A percentile compares a stretch with the other conserved stretches of the same genome.
Conservation (phyloP, 2,797 vertebrate species). For the Tympanoctomys barrerae region DNA sequence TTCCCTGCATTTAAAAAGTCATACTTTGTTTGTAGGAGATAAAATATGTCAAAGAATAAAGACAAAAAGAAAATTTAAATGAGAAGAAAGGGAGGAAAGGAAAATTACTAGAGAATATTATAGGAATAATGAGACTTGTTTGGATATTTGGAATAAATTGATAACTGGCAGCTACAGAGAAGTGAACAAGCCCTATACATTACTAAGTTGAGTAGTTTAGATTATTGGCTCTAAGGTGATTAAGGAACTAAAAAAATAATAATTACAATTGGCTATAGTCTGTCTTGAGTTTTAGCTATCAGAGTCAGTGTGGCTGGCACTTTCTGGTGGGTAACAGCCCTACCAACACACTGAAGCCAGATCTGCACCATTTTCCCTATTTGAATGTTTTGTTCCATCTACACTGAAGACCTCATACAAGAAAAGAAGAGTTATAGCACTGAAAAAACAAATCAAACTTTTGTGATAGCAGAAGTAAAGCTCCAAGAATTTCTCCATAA, state of each 20-base stretch:
- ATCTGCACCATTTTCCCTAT: not conserved
- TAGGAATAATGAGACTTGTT: not conserved
- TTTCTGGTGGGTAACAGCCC: not conserved
- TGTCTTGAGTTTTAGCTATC: not conserved
- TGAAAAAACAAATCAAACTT: not conserved
- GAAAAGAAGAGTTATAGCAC: not conserved
- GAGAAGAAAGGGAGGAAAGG: not conserved
- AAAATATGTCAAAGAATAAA: not conserved
- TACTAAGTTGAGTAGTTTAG: not conserved
- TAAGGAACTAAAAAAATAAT: not conserved
- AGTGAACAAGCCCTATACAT: not conserved
- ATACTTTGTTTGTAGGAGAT: not conserved
- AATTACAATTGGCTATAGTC: not conserved
- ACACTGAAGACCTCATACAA: not conserved
- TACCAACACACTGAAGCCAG: not conserved
- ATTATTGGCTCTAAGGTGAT: not conserved
- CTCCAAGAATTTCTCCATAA: not conserved
- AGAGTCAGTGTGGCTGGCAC: not conserved
- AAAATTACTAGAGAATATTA: not conserved
- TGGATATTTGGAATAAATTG: not conserved
- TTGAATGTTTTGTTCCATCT: not conserved
- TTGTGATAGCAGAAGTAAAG: not conserved
- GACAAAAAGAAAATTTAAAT: not conserved
- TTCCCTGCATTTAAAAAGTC: not conserved
- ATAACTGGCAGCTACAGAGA: not conserved